Base-by-base conservation (phyloP, 2,797 vertebrate species). In the Hephaestus fuliginosus region DNA sequence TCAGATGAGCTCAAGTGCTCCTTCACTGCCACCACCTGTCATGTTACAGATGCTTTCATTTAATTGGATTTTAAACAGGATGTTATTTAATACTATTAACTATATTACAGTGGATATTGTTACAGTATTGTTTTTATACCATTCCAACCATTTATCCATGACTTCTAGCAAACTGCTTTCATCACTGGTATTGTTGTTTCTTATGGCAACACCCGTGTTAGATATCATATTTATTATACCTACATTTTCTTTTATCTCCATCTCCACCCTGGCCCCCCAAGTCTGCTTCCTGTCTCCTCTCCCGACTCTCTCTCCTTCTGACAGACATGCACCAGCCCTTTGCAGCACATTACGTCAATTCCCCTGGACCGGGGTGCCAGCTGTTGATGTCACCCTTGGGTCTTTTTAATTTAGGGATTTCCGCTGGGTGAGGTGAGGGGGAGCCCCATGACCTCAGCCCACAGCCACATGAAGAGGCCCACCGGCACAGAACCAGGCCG, bases 341-440 rank as follows among this genome's bases (percentile, higher is more conserved):
- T 72, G 84, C 85, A 78, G 77, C 43, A 28, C 89, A 93, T 93
- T 91, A 94, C 87, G 82, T 95, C 92, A 93, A 74, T 74, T 65
- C 82, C 83, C 83, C 81, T 78, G 65, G 71, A 73, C 70, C 2
- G 79, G 85, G 87, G 82, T 88, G 88, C 91, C 92, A 95, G 93
- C 89, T 91, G 91, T 93, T 95, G 92, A 96, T 93, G 93, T 95
- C 95, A 93, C 92, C 94, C 92, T 65, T 85, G 90, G 93, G 93
- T 90, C 92, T 89, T 93, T 95, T 94, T 94, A 91, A 92, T 93
- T 93, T 93, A 88, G 91, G 89, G 93, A 94, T 95, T 95, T 94
- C 91, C 92, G 89, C 80, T 90, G 91, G 86, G 83, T 91, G 88
- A 93, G 90, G 92, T 87, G 87, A 88, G 90, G 91, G 93, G 89